Conservation (phyloP, 2,113 vertebrate genomes). For the Myotis lucifugus region DNA sequence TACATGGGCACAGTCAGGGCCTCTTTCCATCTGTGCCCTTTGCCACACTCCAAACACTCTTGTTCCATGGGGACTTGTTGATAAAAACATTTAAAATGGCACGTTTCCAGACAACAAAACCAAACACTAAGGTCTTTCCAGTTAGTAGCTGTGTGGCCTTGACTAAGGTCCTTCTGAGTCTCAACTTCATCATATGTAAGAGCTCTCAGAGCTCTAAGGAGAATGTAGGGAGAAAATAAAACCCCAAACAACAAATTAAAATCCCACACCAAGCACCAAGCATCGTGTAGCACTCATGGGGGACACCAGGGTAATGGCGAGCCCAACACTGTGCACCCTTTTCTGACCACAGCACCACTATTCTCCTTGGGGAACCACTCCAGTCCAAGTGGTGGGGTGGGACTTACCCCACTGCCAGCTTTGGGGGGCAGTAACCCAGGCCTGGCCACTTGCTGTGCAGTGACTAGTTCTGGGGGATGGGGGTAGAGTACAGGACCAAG, state of each 20-base stretch:
- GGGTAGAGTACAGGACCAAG: not conserved
- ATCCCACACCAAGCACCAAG: not conserved
- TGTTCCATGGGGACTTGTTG: slow-evolving; percentile 17
- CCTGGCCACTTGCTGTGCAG: not conserved
- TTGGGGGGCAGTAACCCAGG: not conserved
- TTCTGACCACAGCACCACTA: not conserved
- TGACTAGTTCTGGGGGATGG: not conserved
- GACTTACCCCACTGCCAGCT: not conserved
- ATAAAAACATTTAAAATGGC: slow-evolving; percentile 19
- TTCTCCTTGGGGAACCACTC: not conserved
- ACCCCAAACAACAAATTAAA: not conserved
- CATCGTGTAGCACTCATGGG: not conserved
- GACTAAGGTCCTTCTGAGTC: not conserved
- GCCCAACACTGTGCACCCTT: not conserved
- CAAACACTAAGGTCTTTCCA: not conserved
- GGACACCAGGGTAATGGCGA: not conserved
- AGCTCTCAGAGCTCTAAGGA: not conserved
- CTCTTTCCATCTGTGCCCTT: not conserved
- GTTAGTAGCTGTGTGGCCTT: not conserved
- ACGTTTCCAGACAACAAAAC: slow-evolving; percentile 31
- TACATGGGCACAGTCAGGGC: not conserved
- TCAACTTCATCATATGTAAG: not conserved
- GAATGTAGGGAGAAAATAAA: not conserved
- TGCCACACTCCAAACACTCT: not conserved
- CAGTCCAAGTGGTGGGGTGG: not conserved